A percentile compares a stretch with the other conserved stretches of the same genome.
Conservation (phyloP, 1,140 invertebrate genomes). For the Drosophila punjabiensis region DNA sequence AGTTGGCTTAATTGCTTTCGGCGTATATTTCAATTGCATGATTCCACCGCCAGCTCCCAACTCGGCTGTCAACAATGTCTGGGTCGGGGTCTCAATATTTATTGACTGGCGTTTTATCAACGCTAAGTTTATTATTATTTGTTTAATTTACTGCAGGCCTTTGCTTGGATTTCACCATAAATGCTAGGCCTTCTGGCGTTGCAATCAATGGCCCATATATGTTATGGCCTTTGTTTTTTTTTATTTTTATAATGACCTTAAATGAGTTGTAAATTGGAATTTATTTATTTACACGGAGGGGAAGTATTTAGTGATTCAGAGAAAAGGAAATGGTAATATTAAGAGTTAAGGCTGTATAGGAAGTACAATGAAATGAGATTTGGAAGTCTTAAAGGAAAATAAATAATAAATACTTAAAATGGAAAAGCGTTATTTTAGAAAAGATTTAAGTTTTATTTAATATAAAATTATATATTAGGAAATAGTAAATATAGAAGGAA, state of each 20-base stretch:
- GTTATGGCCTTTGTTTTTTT: conserved; percentile 8
- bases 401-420: neutral
- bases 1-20: conserved; percentile 63
- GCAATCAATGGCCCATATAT: conserved; percentile 11
- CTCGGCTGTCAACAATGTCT: conserved; percentile 25
- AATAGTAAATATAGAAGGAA: neutral
- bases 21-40: conserved; percentile 38
- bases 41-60: conserved; percentile 7
- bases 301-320: neutral
- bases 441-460: too few species aligned
- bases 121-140: conserved; percentile 40
- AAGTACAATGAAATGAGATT: too few species aligned
- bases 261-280: conserved; percentile 15
- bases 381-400: neutral
- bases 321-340: neutral
- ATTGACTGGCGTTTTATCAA: conserved; percentile 33
- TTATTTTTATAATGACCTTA: conserved; percentile 18
- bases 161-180: conserved; percentile 5
- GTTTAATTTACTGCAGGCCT: conserved; percentile 41
- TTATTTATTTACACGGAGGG: neutral
- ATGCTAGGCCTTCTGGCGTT: conserved; percentile 10
- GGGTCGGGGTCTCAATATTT: conserved; percentile 36
- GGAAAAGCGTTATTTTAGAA: too few species aligned
- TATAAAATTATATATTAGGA: neutral
- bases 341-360: too few species aligned